phyloP scores from a whole-genome alignment of 1,140 invertebrate species.

The Pseudomyrmex sp. region DNA sequence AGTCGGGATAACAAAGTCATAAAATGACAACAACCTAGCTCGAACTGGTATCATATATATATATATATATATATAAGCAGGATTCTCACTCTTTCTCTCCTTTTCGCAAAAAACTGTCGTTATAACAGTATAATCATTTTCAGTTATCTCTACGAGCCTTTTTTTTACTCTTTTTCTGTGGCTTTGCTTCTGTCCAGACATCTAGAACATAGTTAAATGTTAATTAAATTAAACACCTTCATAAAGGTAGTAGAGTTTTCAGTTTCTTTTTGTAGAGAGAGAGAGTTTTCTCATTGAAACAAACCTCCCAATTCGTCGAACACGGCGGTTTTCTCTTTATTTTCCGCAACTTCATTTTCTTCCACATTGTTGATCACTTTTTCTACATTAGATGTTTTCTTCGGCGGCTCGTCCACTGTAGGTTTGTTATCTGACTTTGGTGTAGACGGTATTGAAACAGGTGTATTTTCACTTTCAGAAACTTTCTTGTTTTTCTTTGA shows the following conservation, averaged over 20 bases:
- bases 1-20: conserved; percentile 28
- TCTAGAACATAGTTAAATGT: conserved; percentile 81
- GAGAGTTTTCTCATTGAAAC: background rate
- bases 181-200: conserved; percentile 88
- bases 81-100: conserved; percentile 66
- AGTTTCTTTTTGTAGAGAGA: background rate
- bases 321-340: conserved; percentile 80
- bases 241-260: background rate
- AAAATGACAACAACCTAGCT: conserved; percentile 64
- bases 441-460: conserved; percentile 36
- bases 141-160: conserved; percentile 89
- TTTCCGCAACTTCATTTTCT: conserved; percentile 76
- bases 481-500: conserved; percentile 84
- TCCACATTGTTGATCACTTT: conserved; percentile 82
- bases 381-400: conserved; percentile 43
- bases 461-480: conserved; percentile 78
- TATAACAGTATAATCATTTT: conserved; percentile 71
- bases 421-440: conserved; percentile 72
- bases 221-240: conserved; percentile 33
- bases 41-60: conserved; percentile 61
- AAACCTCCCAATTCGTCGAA: conserved; percentile 90
- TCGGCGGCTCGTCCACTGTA: conserved; percentile 64
- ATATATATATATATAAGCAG: conserved; percentile 59
- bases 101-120: conserved; percentile 68
- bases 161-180: conserved; percentile 89